Evolutionary conservation across 2,113 vertebrate genomes (phyloP).

Genomic region (Tragelaphus scriptus): DNA sequence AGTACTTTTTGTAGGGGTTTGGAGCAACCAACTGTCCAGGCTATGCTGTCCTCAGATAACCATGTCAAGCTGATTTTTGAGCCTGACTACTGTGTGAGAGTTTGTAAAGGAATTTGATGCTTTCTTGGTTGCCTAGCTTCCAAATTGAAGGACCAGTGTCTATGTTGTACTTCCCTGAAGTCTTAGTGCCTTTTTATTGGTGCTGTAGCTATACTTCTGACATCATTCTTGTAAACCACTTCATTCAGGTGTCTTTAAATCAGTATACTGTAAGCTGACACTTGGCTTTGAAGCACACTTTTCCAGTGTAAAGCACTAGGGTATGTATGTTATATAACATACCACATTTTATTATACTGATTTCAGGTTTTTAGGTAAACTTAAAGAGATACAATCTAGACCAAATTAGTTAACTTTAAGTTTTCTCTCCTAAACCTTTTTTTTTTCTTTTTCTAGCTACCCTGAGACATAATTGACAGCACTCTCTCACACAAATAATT

Average conservation of each 20-base stretch:
- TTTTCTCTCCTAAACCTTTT: neutral
- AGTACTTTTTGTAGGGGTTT: conserved; percentile 41
- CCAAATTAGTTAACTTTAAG: neutral
- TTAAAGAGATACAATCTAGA: neutral
- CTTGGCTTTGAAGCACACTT: conserved; percentile 4
- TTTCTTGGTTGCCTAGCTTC: conserved; percentile 52
- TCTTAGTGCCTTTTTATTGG: neutral
- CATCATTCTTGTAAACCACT: neutral
- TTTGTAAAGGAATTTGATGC: conserved; percentile 62
- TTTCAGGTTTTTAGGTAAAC: neutral
- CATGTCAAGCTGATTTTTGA: conserved; percentile 53
- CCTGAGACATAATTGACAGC: neutral
- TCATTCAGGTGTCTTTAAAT: neutral
- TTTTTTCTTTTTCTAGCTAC: neutral
- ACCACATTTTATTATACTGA: neutral
- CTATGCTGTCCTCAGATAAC: conserved; percentile 42
- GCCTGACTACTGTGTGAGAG: conserved; percentile 43
- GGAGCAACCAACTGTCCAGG: conserved; percentile 16
- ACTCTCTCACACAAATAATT: neutral
- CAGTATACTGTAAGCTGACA: neutral
- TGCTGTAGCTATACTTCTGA: neutral
- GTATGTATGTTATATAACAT: neutral
- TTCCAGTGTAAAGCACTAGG: neutral
- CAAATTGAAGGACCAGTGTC: conserved; percentile 37
- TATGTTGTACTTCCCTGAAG: conserved; percentile 10